Evolutionary conservation across 2,888 invertebrate species (phyloP).

Genomic region (Lottia scabra): DNA sequence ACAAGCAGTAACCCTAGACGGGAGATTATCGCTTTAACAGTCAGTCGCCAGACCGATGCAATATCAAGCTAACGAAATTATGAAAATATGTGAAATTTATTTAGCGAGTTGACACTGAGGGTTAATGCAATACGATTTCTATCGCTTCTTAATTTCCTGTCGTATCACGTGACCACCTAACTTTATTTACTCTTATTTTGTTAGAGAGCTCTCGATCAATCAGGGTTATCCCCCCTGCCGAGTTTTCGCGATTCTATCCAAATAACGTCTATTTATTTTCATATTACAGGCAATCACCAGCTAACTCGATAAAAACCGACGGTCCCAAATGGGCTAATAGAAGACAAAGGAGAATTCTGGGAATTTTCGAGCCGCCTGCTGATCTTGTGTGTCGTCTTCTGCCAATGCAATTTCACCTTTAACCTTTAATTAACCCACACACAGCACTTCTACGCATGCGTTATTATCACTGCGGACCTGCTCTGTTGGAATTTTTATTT

Average conservation of each 20-base stretch:
- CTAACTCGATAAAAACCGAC: background rate
- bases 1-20: too few species aligned
- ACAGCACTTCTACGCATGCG: slow-evolving; percentile 1
- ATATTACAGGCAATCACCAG: background rate
- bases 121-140: background rate
- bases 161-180: background rate
- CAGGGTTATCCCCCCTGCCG: background rate
- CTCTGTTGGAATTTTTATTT: slow-evolving; percentile 1
- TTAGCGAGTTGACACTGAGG: background rate
- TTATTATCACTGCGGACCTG: background rate
- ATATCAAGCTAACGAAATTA: too few species aligned
- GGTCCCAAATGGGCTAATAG: background rate
- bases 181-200: background rate
- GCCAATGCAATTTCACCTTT: background rate
- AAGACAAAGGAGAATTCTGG: background rate
- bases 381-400: background rate
- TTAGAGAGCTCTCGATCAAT: background rate
- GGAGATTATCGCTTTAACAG: too few species aligned
- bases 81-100: too few species aligned
- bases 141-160: slow-evolving; percentile 1
- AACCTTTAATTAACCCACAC: background rate
- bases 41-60: too few species aligned
- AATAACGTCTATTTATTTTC: slow-evolving; percentile 6
- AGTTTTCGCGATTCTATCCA: background rate
- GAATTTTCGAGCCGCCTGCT: background rate